Evolutionary conservation across 2,797 vertebrate species (phyloP), one percentile per base, ranked within the genome.

Genomic region (Atherinosoma microstoma): DNA sequence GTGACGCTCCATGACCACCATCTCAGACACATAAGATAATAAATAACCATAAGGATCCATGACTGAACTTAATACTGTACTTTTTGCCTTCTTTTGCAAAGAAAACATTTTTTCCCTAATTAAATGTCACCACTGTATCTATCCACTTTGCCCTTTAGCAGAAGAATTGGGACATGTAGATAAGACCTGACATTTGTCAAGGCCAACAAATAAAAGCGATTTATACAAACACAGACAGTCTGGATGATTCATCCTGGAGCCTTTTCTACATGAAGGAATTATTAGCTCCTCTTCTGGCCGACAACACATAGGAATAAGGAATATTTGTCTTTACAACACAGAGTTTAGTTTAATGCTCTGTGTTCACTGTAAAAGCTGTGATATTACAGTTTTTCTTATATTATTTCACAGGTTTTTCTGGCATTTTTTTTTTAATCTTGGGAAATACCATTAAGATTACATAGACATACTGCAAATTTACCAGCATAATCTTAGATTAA

Each of bases 121-220:
- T 11, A 83, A 76, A 83, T 84, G 78, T 79, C 76, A 73, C 36
- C 51, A 20, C n/a, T 60, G 58, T 56, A 27, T 27, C 24, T 76
- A 78, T 11, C 57, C 54, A 40, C 13, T 58, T 56, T 68, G 65
- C 72, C 74, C 67, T 67, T 8, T 2, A 7, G 67, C 62, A 66
- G 40, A 47, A 60, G 51, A 63, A 69, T 64, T 59, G 53, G 66
- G 47, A 62, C 22, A 20, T 58, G 74, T 60, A 64, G 77, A 75
- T 78, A 66, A 81, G 51, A 73, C 40, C 54, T 69, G 72, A 79
- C 80, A 84, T 86, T 82, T 82, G 40, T 69, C 63, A 64, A 75
- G 54, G 51, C 51, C 64, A 42, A 57, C 15, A 38, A 80, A 57
- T 62, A 64, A 61, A 72, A 27, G 24, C 51, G 76, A 58, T 47